Percentiles rank a stretch among this genome's conserved stretches.
Evolutionary conservation across 2,888 invertebrate species (phyloP).

Genomic region (Acronicta alni): DNA sequence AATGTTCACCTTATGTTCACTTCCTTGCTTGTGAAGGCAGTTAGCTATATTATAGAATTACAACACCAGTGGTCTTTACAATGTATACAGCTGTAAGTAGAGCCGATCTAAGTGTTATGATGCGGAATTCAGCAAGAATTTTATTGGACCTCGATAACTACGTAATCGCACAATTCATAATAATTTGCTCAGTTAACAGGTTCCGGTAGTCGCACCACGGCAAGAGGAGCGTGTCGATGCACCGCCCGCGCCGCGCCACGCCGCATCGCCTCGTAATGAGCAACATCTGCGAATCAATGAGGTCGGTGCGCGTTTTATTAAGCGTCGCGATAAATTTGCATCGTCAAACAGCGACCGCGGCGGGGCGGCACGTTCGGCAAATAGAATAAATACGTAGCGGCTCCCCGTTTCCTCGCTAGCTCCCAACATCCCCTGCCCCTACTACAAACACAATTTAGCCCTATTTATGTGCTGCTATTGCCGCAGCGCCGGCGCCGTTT

Average conservation of each 20-base stretch:
- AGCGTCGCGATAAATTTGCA: slow-evolving; percentile 87
- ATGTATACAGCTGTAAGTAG: slow-evolving; percentile 17
- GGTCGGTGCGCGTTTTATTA: slow-evolving; percentile 82
- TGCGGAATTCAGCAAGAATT: slow-evolving; percentile 15
- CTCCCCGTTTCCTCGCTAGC: slow-evolving; percentile 69
- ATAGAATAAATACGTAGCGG: slow-evolving; percentile 85
- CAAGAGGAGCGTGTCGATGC: slow-evolving; percentile 55
- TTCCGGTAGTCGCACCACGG: slow-evolving; percentile 64
- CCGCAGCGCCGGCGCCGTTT: slow-evolving; percentile 55
- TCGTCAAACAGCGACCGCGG: slow-evolving; percentile 84
- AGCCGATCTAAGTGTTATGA: slow-evolving; percentile 17
- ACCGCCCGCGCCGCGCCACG: slow-evolving; percentile 30
- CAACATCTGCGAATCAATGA: slow-evolving; percentile 83
- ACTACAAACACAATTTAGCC: slow-evolving; percentile 84
- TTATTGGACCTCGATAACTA: slow-evolving; percentile 53
- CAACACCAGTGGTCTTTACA: slow-evolving; percentile 23
- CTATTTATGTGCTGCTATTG: slow-evolving; percentile 77
- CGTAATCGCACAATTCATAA: slow-evolving; percentile 67
- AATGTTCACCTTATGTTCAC: slow-evolving; percentile 69
- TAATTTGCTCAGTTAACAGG: slow-evolving; percentile 74
- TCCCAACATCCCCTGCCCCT: slow-evolving; percentile 68
- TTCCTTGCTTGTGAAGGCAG: slow-evolving; percentile 56
- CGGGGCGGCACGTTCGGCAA: slow-evolving; percentile 85
- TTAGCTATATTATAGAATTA: slow-evolving; percentile 44
- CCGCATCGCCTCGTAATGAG: slow-evolving; percentile 76